These are phyloP conservation scores for Nesidiocoris tenuis DNA, from an alignment of 2,888 invertebrate genomes.

Conservation along the genomic window DNA sequence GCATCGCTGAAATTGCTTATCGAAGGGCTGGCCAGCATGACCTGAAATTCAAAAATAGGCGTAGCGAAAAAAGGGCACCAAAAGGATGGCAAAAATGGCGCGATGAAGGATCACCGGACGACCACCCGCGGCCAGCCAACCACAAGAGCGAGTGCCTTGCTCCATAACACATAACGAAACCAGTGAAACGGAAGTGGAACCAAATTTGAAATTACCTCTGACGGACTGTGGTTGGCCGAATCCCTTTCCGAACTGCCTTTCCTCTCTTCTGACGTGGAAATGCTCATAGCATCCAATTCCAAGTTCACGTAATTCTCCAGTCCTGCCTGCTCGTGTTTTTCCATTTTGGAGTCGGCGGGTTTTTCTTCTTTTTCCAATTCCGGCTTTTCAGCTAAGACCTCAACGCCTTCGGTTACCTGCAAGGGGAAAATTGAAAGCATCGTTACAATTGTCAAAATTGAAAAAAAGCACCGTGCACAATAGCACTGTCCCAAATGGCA, in stretches of 20 bases:
- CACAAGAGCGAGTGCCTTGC: too few species aligned
- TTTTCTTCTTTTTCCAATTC: conserved; percentile 7
- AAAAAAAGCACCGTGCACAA: too few species aligned
- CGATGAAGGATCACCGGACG: too few species aligned
- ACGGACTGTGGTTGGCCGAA: conserved; percentile 72
- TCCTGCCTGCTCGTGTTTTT: conserved; percentile 28
- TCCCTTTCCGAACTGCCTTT: conserved; percentile 60
- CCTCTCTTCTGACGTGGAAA: conserved; percentile 55
- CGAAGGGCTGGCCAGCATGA: conserved; percentile 67
- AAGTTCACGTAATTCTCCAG: conserved; percentile 49
- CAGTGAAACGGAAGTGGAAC: too few species aligned
- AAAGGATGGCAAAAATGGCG: too few species aligned
- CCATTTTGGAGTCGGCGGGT: conserved; percentile 1
- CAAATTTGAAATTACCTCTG: too few species aligned
- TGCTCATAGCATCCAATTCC: conserved; percentile 49
- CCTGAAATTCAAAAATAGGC: conserved; percentile 51
- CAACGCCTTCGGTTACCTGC: conserved; percentile 6
- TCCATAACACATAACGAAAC: too few species aligned
- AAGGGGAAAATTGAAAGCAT: too few species aligned
- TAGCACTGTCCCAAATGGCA: too few species aligned
- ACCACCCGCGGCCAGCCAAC: too few species aligned
- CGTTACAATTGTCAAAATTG: too few species aligned
- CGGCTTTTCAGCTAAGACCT: conserved; percentile 24
- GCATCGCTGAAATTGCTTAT: conserved; percentile 69
- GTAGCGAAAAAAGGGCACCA: too few species aligned